Base-by-base conservation (phyloP, 2,888 invertebrate species). In the Phrixothrix hirtus region DNA sequence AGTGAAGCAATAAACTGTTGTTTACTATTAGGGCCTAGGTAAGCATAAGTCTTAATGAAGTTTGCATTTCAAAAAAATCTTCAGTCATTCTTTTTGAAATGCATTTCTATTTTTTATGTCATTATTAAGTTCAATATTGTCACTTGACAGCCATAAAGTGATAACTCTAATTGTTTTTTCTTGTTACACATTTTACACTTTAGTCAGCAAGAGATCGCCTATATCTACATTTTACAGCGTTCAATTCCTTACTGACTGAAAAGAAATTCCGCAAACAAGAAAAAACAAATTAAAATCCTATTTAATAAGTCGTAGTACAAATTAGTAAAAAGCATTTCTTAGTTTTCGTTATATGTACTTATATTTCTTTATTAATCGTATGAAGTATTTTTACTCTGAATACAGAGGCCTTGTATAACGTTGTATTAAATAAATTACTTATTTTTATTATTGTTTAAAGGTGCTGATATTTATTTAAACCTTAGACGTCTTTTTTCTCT, bases 81-180 rank as follows among this genome's bases (percentile, higher is more conserved):
- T 3, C 42, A 42, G 42, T 32, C 42, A 42, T 34, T 42, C 21
- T 42, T 17, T 32, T 12, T 10, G 21, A 42, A 21, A 17, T 13
- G 6, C 14, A 12, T 34, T 16, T 9, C 15, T 4, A 2, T 9
- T 2, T n/a, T 14, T 14, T 13, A 31, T 15, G 34, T 6, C 10
- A 3, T 34, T 29, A 29, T 5, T n/a, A 29, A 10, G 29, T 29
- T 13, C 3, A n/a, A 29, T 29, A 9, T 29, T 11, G 32, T 32
- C 32, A 32, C 32, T 13, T 32, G 14, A 9, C 32, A 32, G 32
- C 32, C 32, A 32, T 32, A 32, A 32, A 12, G 11, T 14, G 32
- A 32, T 14, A 10, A 13, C 7, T 21, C 7, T 21, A 21, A 21
- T 7, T 21, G 21, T 21, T 5, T 3, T 21, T 21, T 21, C n/a